A percentile compares a stretch with the other conserved stretches of the same genome.
Evolutionary conservation across 2,113 vertebrate genomes (phyloP).

Genomic region (Regulus satrapa): DNA sequence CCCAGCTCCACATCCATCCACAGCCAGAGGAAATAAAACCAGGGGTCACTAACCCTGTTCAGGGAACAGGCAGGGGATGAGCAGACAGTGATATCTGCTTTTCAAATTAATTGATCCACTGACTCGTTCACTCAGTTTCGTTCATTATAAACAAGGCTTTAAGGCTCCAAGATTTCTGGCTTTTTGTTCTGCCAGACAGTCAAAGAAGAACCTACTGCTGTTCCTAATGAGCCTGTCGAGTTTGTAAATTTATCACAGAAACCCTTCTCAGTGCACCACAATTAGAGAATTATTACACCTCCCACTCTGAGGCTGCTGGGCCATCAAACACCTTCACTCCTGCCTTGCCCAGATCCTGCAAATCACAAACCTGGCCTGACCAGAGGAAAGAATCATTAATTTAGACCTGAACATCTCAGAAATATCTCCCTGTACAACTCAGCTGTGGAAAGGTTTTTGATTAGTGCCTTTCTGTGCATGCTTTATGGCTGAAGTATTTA

Average conservation of each 20-base stretch:
- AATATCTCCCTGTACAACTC: not conserved
- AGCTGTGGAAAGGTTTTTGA: not conserved
- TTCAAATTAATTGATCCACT: not conserved
- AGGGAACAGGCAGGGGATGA: not conserved
- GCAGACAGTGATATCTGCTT: not conserved
- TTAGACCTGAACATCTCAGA: not conserved
- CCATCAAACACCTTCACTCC: not conserved
- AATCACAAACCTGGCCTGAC: not conserved
- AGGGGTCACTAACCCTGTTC: not conserved
- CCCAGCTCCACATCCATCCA: not conserved
- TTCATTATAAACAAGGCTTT: not conserved
- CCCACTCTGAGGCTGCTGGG: not conserved
- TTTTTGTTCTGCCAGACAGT: not conserved
- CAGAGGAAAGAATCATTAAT: not conserved
- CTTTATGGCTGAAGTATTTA: not conserved
- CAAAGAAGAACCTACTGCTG: not conserved
- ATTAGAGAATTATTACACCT: not conserved
- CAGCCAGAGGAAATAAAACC: not conserved
- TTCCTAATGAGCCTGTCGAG: not conserved
- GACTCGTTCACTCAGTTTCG: not conserved
- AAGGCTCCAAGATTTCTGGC: not conserved
- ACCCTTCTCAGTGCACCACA: not conserved
- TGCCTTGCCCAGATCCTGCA: not conserved
- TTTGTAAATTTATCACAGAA: not conserved
- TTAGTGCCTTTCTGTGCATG: not conserved